A percentile compares a stretch with the other conserved stretches of the same genome.
Conservation (phyloP, 1,140 invertebrate species). For the Ceratitis capitata region DNA sequence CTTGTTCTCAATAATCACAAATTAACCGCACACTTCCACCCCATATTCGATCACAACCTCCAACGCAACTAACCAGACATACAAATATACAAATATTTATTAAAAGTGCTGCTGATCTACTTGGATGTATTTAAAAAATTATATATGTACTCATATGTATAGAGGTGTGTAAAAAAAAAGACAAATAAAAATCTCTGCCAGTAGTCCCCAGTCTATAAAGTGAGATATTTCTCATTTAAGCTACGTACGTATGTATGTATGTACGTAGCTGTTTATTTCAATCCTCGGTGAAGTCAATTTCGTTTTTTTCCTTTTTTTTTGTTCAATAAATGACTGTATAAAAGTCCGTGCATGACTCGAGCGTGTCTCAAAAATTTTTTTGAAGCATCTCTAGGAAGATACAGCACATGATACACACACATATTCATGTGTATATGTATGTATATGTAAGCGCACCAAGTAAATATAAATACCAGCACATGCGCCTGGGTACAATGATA, state of each 20-base stretch:
- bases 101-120: neutral
- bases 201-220: neutral
- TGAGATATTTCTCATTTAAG: neutral
- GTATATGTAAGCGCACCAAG: too few relatives aligned
- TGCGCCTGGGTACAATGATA: neutral
- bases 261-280: neutral
- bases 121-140: neutral
- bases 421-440: neutral
- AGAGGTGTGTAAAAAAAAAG: neutral
- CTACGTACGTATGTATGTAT: neutral
- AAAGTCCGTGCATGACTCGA: neutral
- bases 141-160: neutral
- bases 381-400: neutral
- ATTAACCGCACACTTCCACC: conserved; percentile 24
- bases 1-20: conserved; percentile 61
- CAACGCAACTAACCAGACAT: neutral
- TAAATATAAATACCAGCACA: too few relatives aligned
- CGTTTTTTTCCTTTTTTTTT: neutral
- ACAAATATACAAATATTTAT: neutral
- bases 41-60: conserved; percentile 7
- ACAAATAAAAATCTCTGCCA: neutral
- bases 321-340: neutral
- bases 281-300: neutral
- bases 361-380: conserved; percentile 2
- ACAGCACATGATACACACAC: neutral